Evolutionary conservation across 2,113 vertebrate genomes (phyloP).

Genomic region (Amblyopsis rosae): DNA sequence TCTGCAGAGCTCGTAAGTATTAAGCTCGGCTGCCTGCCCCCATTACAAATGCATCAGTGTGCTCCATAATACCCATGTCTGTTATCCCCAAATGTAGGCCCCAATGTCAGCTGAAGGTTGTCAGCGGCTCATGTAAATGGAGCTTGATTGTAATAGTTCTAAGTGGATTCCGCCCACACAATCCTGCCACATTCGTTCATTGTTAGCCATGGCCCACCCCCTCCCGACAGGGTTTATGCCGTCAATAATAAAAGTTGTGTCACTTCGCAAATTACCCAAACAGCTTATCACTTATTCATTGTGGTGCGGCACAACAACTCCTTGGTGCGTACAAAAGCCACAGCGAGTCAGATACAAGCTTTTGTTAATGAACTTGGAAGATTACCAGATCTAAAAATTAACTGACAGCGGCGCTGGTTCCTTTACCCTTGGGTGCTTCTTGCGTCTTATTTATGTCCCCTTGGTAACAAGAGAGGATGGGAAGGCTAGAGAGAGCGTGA

Average conservation of each 20-base stretch:
- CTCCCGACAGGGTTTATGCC: conserved; percentile 48
- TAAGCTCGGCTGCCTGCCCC: conserved; percentile 53
- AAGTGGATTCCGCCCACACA: conserved; percentile 71
- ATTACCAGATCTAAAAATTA: conserved; percentile 73
- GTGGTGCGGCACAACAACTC: conserved; percentile 60
- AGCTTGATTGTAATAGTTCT: conserved; percentile 76
- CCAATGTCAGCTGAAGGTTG: conserved; percentile 74
- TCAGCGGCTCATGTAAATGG: conserved; percentile 69
- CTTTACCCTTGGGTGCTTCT: conserved; percentile 6
- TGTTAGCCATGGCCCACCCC: conserved; percentile 52
- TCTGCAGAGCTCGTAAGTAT: conserved; percentile 44
- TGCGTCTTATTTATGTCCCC: conserved; percentile 8
- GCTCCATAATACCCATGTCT: conserved; percentile 66
- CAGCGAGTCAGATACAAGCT: conserved; percentile 55
- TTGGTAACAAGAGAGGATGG: conserved; percentile 15
- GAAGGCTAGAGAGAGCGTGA: conserved; percentile 11
- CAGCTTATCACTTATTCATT: conserved; percentile 74
- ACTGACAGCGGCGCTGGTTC: conserved; percentile 53
- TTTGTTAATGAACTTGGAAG: conserved; percentile 74
- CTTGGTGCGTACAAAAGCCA: conserved; percentile 54
- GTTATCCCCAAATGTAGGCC: conserved; percentile 61
- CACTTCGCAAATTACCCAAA: conserved; percentile 74
- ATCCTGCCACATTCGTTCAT: conserved; percentile 69
- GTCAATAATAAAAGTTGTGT: conserved; percentile 76
- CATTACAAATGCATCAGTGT: conserved; percentile 71